Base-by-base conservation (phyloP, 1,140 invertebrate genomes). In the Drosophila leontia region DNA sequence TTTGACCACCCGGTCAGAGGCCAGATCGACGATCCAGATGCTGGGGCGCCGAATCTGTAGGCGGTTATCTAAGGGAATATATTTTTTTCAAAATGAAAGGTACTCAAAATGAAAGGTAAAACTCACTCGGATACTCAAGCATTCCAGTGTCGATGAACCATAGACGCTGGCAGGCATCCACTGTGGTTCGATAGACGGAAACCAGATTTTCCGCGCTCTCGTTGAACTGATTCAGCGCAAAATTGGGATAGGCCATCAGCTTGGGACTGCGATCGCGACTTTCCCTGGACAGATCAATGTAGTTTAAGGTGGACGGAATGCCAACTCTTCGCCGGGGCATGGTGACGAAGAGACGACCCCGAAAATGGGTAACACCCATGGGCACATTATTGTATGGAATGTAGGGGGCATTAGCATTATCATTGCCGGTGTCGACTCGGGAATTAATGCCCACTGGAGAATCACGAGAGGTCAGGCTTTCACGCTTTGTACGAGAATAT, bases 101-200 rank as follows among this genome's bases (percentile, higher is more conserved):
- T 32, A 50, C 7, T 4, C 8, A 5, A 29, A 61, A 23, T 35
- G 7, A n/a, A 32, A 8, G 17, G 13, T 0, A 17, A 26, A 13
- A 65, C 77, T 74, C 45, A 91, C 91, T 75, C 58, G 91, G 90
- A 63, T 87, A 92, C 57, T 93, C 92, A 29, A 92, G 63, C 87
- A 91, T 92, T 13, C 96, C 96, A 12, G 95, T 96, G 81, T 96
- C 96, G 5, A 96, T 94, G 80, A 95, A 95, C 96, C 96, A 97
- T 3, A 97, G 92, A n/a, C 96, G 92, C 53, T 95, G 94, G 69
- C 96, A 96, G 0, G 83, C 92, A 87, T 97, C 96, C 12, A 95
- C 93, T 17, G 94, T 94, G 2, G 95, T 94, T 26, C 96, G 93
- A 74, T 96, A 96, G 2, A 96, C 95, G 7, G 94, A 96, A 1